Evolutionary conservation across 2,797 vertebrate species (phyloP).

Genomic region (Platalea minor): DNA sequence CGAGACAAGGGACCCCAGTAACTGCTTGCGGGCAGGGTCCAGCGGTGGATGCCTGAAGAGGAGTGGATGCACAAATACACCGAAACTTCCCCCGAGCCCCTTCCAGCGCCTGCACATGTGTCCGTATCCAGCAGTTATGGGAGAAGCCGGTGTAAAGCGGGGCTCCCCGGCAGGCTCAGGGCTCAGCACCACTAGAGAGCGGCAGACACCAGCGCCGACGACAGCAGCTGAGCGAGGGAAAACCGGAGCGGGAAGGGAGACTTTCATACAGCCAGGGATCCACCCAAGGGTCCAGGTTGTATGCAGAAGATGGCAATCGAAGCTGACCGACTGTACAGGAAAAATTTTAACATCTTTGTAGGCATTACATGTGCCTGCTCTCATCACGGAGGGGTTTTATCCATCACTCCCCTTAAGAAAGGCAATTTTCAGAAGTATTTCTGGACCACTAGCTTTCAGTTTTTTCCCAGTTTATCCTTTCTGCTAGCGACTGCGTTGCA

Average conservation of each 20-base stretch:
- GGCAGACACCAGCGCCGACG: not conserved
- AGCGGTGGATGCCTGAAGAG: fast-evolving
- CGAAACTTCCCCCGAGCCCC: fast-evolving
- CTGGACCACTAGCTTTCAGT: not conserved
- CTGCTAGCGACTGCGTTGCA: fast-evolving
- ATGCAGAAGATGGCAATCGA: not conserved
- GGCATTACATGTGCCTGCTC: not conserved
- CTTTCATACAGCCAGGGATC: fast-evolving
- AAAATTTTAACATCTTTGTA: not conserved
- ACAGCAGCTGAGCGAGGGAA: fast-evolving
- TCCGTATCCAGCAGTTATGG: fast-evolving
- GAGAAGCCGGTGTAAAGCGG: fast-evolving
- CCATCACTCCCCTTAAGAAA: not conserved
- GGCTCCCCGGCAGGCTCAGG: not conserved
- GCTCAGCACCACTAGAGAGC: constrained; percentile 24
- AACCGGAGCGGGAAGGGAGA: fast-evolving
- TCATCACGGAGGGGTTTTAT: fast-evolving
- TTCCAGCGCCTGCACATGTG: fast-evolving
- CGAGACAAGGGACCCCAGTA: not conserved
- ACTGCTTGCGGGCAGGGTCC: not conserved
- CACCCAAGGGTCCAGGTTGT: fast-evolving
- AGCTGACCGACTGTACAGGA: fast-evolving
- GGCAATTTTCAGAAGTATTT: not conserved
- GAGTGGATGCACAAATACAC: fast-evolving
- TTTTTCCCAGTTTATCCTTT: not conserved